These are phyloP conservation scores for Smutsia gigantea DNA, from an alignment of 2,797 vertebrate species.

Conservation along the genomic window DNA sequence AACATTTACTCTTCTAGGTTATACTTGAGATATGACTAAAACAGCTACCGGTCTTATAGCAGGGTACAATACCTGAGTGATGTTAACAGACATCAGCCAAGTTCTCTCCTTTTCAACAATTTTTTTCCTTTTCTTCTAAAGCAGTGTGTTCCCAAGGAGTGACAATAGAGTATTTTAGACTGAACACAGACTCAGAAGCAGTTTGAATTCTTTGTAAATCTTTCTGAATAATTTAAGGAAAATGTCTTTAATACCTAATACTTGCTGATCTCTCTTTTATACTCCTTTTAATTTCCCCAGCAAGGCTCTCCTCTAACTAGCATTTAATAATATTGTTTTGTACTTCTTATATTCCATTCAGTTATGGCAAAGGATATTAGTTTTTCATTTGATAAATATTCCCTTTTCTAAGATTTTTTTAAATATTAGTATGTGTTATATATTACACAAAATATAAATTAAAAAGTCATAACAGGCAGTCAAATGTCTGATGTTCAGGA, in stretches of 20 bases:
- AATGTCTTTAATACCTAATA: neutral
- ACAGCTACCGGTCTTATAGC: neutral
- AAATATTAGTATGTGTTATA: neutral
- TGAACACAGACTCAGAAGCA: neutral
- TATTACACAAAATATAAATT: neutral
- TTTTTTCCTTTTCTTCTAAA: neutral
- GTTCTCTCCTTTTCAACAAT: neutral
- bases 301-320: neutral
- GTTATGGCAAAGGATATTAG: neutral
- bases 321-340: neutral
- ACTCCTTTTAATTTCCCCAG: neutral
- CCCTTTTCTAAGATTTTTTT: neutral
- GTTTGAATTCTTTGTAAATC: conserved; percentile 14
- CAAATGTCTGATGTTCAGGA: neutral
- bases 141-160: neutral
- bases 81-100: neutral
- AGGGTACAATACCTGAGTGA: neutral
- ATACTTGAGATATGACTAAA: neutral
- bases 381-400: conserved; percentile 5
- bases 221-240: neutral
- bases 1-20: neutral
- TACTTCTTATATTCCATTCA: neutral
- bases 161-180: neutral
- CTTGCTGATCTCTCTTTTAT: neutral
- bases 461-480: neutral